Base-by-base conservation (phyloP, 2,113 vertebrate species). In the Menidia beryllina region DNA sequence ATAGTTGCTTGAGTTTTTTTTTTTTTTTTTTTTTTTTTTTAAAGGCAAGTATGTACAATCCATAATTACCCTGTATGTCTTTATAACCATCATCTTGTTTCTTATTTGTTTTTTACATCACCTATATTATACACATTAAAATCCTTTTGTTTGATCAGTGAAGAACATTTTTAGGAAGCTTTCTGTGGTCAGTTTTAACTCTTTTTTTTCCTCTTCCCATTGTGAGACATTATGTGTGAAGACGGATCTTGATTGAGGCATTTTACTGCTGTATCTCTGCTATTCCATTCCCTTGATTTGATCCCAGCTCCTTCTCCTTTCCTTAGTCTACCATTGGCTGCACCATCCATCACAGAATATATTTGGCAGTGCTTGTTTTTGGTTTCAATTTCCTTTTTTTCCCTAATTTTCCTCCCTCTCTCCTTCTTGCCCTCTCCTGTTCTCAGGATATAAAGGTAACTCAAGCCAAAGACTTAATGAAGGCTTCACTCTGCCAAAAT, bases 351-450 rank as follows among this genome's bases (percentile, higher is more conserved):
- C 63, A 82, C 84, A 90, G 69, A 90, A 26, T 77, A 79, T 88
- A 89, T 88, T 76, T 87, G 79, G 80, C 77, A 86, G 81, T 83
- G 81, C 73, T 34, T 91, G 82, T 81, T 84, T n/a, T 88, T 90
- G 67, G 75, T 88, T 88, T 87, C 66, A 24, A 83, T 91, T 90
- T 88, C 71, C 77, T 90, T 89, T 84, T n/a, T 97, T 95, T 96
- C 94, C 95, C 94, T 96, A 96, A 96, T 96, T 95, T 96, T 96
- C 96, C 96, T 97, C 94, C 90, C 87, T 90, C 86, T 91, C 91
- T 90, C 78, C 89, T 79, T 82, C 86, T 82, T 90, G 95, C 96
- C 95, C 96, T 91, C 91, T 88, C 92, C 90, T 90, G 92, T 91
- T 92, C 90, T 89, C 92, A 94, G 94, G 94, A 94, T 94, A 92